These are phyloP conservation scores for Phylloscopus collybita DNA, from an alignment of 2,797 vertebrate species.

Conservation along the genomic window DNA sequence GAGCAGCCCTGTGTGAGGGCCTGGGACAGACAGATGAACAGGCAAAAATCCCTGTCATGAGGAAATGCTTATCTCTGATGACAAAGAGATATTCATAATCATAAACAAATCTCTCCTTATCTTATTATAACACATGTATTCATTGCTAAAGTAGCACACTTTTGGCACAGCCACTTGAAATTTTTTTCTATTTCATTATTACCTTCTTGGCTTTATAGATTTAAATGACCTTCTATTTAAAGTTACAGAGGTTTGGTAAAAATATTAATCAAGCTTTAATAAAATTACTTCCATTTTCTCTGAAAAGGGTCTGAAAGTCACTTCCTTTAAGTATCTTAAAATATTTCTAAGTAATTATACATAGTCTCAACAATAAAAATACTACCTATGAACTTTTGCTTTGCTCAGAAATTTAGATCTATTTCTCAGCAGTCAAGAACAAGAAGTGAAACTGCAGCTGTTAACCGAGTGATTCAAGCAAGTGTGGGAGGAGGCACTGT, in stretches of 20 bases:
- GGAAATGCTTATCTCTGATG: background rate
- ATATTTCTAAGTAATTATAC: background rate
- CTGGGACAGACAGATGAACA: background rate
- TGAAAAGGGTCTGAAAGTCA: slow-evolving; percentile 27
- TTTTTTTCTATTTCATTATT: background rate
- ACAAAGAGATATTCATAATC: background rate
- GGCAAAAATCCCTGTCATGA: background rate
- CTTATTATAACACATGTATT: background rate
- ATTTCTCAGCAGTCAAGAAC: background rate
- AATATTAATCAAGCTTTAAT: slow-evolving; percentile 17
- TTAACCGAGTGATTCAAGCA: background rate
- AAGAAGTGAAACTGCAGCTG: background rate
- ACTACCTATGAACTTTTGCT: background rate
- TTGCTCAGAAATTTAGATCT: background rate
- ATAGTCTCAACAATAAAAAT: slow-evolving; percentile 2
- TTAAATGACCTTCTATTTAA: slow-evolving; percentile 20
- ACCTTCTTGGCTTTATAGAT: background rate
- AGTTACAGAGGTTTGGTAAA: background rate
- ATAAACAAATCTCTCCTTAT: background rate
- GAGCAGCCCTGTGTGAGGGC: background rate
- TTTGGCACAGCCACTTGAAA: background rate
- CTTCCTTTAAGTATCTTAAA: slow-evolving; percentile 6
- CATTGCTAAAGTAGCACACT: background rate
- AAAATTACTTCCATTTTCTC: slow-evolving; percentile 11
- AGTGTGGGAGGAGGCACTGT: background rate